A percentile compares a stretch with the other conserved stretches of the same genome.
These are phyloP conservation scores for Drosophila neotestacea DNA, from an alignment of 2,888 invertebrate genomes.

Conservation along the genomic window DNA sequence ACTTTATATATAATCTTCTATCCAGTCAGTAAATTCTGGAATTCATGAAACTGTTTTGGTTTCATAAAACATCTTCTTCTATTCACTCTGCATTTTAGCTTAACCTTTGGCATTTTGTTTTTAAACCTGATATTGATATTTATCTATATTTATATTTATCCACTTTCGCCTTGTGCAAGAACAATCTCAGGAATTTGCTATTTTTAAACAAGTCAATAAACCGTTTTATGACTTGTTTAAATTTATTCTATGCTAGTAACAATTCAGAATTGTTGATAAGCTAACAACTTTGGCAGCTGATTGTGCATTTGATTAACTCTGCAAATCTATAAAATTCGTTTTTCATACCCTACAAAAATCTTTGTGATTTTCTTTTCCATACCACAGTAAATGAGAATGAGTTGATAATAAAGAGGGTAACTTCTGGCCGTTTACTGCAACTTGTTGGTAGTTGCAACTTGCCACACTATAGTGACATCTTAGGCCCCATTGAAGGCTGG, in stretches of 20 bases:
- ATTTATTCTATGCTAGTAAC: not conserved
- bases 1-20: no score
- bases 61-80: no score
- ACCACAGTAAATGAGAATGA: no score
- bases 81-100: no score
- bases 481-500: conserved; percentile 5
- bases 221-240: conserved; percentile 5
- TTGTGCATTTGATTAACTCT: conserved; percentile 1
- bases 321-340: not conserved
- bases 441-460: conserved; percentile 32
- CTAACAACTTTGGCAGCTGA: conserved; percentile 22
- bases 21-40: no score
- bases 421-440: not conserved
- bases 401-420: not conserved
- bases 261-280: conserved; percentile 19
- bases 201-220: conserved; percentile 5
- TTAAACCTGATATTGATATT: not conserved
- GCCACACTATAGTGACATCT: conserved; percentile 29
- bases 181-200: not conserved
- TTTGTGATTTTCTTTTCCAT: not conserved
- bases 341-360: conserved; percentile 6
- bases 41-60: no score
- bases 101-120: not conserved
- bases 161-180: not conserved
- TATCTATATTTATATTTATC: not conserved